Percentiles rank a stretch among this genome's conserved stretches.
These are phyloP conservation scores for Drosophila kambysellisi DNA, from an alignment of 2,888 invertebrate genomes.

Conservation along the genomic window DNA sequence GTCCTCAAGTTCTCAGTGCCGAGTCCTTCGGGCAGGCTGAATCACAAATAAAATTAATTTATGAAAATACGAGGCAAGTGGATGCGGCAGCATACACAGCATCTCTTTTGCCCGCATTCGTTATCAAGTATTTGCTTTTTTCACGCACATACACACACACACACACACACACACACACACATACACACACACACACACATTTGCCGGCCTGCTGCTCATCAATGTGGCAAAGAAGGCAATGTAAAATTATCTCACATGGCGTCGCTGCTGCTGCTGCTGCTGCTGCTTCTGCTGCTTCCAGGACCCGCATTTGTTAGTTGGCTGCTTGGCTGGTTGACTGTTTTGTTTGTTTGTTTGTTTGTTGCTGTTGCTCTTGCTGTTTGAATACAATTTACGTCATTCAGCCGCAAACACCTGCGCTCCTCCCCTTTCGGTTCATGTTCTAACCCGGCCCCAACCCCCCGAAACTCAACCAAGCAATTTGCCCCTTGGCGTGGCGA, in stretches of 20 bases:
- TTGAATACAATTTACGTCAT: conserved; percentile 67
- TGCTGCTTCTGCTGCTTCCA: conserved; percentile 6
- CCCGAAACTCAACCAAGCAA: conserved; percentile 15
- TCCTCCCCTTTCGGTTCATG: conserved; percentile 21
- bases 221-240: conserved; percentile 37
- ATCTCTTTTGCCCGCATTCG: conserved; percentile 51
- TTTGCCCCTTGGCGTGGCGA: conserved; percentile 34
- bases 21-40: conserved; percentile 44
- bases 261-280: neutral
- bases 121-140: conserved; percentile 62
- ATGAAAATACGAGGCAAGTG: conserved; percentile 48
- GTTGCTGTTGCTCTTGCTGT: conserved; percentile 34
- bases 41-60: conserved; percentile 62
- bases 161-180: neutral
- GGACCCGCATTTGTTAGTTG: conserved; percentile 57
- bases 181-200: neutral
- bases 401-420: conserved; percentile 59
- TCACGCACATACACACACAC: conserved; percentile 21
- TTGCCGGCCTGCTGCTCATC: conserved; percentile 38
- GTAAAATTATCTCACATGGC: conserved; percentile 26
- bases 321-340: conserved; percentile 57
- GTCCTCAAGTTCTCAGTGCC: neutral
- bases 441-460: conserved; percentile 3
- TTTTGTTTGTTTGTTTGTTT: conserved; percentile 37
- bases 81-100: neutral